These are phyloP conservation scores for Tetropium fuscum DNA, from an alignment of 2,888 invertebrate species.

Conservation along the genomic window DNA sequence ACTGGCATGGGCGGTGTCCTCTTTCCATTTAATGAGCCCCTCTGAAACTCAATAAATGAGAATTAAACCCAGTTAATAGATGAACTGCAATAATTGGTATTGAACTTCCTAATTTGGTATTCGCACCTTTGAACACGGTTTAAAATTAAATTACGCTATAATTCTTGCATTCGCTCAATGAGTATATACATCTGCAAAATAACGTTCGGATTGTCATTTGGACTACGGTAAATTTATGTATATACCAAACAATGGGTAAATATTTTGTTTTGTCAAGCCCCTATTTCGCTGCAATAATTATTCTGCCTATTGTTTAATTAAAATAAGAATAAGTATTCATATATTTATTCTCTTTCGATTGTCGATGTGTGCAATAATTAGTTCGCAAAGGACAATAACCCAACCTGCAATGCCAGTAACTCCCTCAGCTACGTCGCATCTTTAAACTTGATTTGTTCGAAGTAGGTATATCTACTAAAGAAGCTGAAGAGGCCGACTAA, in stretches of 20 bases:
- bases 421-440: neutral
- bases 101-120: conserved; percentile 36
- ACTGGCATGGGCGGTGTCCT: neutral
- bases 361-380: conserved; percentile 47
- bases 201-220: conserved; percentile 36
- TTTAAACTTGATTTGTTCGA: too few relatives aligned
- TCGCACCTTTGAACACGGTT: conserved; percentile 37
- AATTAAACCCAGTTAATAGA: conserved; percentile 32
- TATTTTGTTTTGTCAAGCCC: conserved; percentile 49
- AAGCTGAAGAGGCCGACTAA: too few relatives aligned
- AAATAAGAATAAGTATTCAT: conserved; percentile 47
- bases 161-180: conserved; percentile 17
- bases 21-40: conserved; percentile 35
- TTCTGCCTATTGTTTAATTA: conserved; percentile 48
- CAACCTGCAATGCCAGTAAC: conserved; percentile 22
- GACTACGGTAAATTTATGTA: conserved; percentile 44
- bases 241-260: conserved; percentile 43
- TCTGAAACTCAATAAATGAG: conserved; percentile 28
- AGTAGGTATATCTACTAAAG: too few relatives aligned
- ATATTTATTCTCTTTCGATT: conserved; percentile 45
- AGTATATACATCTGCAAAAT: conserved; percentile 25
- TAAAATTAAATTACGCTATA: conserved; percentile 22
- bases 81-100: conserved; percentile 36
- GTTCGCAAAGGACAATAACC: conserved; percentile 39
- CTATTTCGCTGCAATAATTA: conserved; percentile 46